Evolutionary conservation across 23 tunicate genomes (phyloP), one percentile per base, ranked within the genome.

Genomic region (Styela plicata): DNA sequence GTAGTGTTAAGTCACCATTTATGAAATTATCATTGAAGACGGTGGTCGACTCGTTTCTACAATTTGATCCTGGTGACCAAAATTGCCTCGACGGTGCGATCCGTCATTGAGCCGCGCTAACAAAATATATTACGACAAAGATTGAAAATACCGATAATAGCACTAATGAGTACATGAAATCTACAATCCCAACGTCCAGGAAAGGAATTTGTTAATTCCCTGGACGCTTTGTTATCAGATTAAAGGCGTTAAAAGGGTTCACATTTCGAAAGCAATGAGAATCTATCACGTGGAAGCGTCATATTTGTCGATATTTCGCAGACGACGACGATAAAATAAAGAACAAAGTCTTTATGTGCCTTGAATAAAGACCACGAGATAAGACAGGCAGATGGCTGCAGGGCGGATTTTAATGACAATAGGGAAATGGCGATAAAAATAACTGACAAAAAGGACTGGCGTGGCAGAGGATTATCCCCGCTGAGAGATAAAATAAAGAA

Each of bases 401-500:
- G 57, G 57, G 57, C 57, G 57, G 57, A 44, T 44, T 44, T 44
- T 44, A 44, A 44, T 44, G 57, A 44, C 57, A 44, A 44, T 44
- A 44, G 57, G 57, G 57, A 44, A 44, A 44, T 44, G 13, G 57
- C 57, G 57, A 44, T 44, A 44, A 44, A 44, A 44, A 44, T 44
- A 44, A 44, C 7, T 13, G 57, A 44, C 57, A 44, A 44, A 44
- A 44, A 44, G n/a, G 57, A 44, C 57, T 71, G 77, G 77, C 77
- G 77, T 71, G 77, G 77, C 77, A 36, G 16, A 34, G 77, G 77
- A 71, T 34, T 33, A 71, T 71, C 77, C 24, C 32, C 29, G 57
- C 34, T 26, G 34, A 16, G 37, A 3, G 77, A 31, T 26, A 28
- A 66, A 5, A 25, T 17, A 25, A 66, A 66, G 31, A 66, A 7